Evolutionary conservation across 2,797 vertebrate species (phyloP).

Genomic region (Avahi laniger): DNA sequence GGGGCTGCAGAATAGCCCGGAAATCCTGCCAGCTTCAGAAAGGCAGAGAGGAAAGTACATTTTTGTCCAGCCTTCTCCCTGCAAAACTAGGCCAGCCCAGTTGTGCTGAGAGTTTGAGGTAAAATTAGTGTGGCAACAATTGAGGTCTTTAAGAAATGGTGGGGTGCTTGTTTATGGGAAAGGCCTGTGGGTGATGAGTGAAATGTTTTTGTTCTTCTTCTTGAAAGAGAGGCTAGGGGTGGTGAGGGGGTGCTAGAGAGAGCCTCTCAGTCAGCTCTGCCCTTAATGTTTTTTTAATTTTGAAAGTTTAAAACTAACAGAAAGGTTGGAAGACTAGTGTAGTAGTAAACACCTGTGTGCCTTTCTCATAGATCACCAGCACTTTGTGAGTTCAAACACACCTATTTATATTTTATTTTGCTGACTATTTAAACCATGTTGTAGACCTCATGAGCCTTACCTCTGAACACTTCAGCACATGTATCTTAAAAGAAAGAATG

Average conservation of each 20-base stretch:
- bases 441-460: background rate
- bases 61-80: background rate
- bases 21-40: background rate
- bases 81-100: background rate
- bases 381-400: background rate
- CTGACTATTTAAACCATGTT: background rate
- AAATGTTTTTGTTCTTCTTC: background rate
- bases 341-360: no score
- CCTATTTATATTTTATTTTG: background rate
- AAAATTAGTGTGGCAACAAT: accelerated
- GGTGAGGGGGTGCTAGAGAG: background rate
- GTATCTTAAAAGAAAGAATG: background rate
- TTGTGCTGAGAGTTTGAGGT: background rate
- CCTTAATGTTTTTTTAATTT: background rate
- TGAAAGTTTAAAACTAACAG: background rate
- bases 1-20: background rate
- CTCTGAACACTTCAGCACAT: background rate
- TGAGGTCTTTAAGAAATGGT: background rate
- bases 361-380: background rate
- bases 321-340: background rate
- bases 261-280: background rate
- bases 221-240: background rate
- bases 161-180: background rate
- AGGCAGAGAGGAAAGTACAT: background rate
- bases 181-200: background rate